phyloP scores from a whole-genome alignment of 2,113 vertebrate species.

The Himantopus leucocephalus region DNA sequence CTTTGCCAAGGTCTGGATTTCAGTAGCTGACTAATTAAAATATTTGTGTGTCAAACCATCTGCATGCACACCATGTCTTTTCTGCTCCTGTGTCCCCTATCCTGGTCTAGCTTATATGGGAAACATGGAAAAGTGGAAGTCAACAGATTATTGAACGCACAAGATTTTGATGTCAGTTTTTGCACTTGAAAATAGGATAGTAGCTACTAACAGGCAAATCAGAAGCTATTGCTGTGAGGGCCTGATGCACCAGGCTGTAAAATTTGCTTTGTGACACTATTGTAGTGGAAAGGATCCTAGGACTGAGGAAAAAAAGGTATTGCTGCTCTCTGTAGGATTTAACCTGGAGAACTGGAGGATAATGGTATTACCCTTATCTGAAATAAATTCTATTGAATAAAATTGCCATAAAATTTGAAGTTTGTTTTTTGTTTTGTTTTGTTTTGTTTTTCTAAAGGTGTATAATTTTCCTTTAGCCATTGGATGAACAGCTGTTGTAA shows the following conservation, averaged over 20 bases:
- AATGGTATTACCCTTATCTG: not conserved
- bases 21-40: constrained; percentile 18
- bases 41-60: not conserved
- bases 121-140: not conserved
- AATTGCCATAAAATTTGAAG: not conserved
- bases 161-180: not conserved
- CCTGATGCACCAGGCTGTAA: not conserved
- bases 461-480: not conserved
- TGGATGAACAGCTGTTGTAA: not conserved
- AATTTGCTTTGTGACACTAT: not conserved
- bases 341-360: not conserved
- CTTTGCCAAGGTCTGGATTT: constrained; percentile 3
- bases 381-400: not conserved
- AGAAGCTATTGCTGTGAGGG: not conserved
- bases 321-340: not conserved
- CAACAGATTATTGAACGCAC: not conserved
- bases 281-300: not conserved
- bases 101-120: not conserved
- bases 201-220: not conserved
- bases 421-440: not conserved
- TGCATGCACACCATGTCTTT: not conserved
- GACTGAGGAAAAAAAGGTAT: not conserved
- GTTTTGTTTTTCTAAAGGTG: not conserved
- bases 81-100: not conserved
- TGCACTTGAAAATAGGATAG: not conserved